phyloP scores from a whole-genome alignment of 2,113 vertebrate species.

The Crocuta crocuta region DNA sequence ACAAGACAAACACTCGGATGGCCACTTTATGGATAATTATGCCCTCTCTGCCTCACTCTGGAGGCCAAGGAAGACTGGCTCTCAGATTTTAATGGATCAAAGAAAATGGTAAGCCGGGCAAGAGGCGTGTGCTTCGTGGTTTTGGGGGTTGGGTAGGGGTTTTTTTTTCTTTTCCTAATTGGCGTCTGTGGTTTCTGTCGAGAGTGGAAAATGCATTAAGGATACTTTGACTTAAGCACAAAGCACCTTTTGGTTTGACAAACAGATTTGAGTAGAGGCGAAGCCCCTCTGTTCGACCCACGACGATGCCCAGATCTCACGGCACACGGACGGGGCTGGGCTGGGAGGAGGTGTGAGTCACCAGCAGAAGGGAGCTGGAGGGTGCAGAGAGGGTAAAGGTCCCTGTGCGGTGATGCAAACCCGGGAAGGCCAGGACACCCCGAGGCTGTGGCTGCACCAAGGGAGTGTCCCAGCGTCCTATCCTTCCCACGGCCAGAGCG shows the following conservation, averaged over 20 bases:
- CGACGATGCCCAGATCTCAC: accelerated
- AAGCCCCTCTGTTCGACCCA: accelerated
- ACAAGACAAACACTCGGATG: constrained; percentile 85
- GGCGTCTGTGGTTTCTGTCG: constrained; percentile 23
- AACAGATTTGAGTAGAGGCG: not conserved
- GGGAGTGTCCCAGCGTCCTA: not conserved
- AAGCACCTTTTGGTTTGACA: not conserved
- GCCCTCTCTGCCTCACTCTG: constrained; percentile 60
- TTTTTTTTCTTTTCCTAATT: not conserved
- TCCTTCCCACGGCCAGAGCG: accelerated
- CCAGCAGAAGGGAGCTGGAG: accelerated
- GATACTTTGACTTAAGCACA: not conserved
- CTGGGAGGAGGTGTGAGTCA: not conserved
- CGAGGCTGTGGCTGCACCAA: not conserved
- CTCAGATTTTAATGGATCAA: constrained; percentile 82
- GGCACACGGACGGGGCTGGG: not conserved
- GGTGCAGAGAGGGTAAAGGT: not conserved
- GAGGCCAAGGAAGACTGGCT: constrained; percentile 55
- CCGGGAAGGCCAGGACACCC: not conserved
- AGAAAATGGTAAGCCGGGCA: constrained; percentile 67
- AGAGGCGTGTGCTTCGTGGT: constrained; percentile 28
- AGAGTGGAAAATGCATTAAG: constrained; percentile 61
- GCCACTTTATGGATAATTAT: constrained; percentile 78
- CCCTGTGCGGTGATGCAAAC: accelerated
- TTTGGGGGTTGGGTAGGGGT: not conserved